These are phyloP conservation scores for Apotomis betuletana DNA, from an alignment of 2,888 invertebrate genomes.

Conservation along the genomic window DNA sequence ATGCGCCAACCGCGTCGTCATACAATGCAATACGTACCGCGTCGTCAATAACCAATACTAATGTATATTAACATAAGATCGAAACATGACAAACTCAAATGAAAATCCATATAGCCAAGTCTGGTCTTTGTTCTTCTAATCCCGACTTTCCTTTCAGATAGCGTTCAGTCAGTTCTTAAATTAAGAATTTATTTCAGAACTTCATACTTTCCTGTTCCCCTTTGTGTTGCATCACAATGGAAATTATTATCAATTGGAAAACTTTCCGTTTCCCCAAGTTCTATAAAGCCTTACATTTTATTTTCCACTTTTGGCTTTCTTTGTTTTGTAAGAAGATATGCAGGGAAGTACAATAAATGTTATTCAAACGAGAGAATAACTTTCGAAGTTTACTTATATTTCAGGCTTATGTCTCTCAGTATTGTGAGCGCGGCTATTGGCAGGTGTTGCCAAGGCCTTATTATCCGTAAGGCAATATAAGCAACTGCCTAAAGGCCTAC, in stretches of 20 bases:
- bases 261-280: conserved; percentile 74
- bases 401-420: conserved; percentile 13
- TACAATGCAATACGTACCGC: too few relatives aligned
- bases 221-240: conserved; percentile 80
- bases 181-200: conserved; percentile 81
- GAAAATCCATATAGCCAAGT: conserved; percentile 61
- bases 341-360: conserved; percentile 41
- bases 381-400: conserved; percentile 36
- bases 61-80: conserved; percentile 42
- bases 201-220: conserved; percentile 77
- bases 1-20: too few relatives aligned
- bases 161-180: conserved; percentile 79
- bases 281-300: conserved; percentile 72
- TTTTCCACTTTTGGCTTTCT: conserved; percentile 69
- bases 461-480: too few relatives aligned
- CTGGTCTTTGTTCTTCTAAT: conserved; percentile 76
- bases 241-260: conserved; percentile 82
- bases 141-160: conserved; percentile 77
- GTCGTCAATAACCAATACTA: too few relatives aligned
- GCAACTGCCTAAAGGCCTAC: too few relatives aligned
- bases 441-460: too few relatives aligned
- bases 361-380: conserved; percentile 37
- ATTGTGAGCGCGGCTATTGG: conserved; percentile 12
- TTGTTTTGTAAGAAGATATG: conserved; percentile 58
- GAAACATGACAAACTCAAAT: conserved; percentile 71